Percentiles rank a stretch among this genome's conserved stretches.
Conservation (phyloP, 2,888 invertebrate genomes). For the Sabatieria punctata region DNA sequence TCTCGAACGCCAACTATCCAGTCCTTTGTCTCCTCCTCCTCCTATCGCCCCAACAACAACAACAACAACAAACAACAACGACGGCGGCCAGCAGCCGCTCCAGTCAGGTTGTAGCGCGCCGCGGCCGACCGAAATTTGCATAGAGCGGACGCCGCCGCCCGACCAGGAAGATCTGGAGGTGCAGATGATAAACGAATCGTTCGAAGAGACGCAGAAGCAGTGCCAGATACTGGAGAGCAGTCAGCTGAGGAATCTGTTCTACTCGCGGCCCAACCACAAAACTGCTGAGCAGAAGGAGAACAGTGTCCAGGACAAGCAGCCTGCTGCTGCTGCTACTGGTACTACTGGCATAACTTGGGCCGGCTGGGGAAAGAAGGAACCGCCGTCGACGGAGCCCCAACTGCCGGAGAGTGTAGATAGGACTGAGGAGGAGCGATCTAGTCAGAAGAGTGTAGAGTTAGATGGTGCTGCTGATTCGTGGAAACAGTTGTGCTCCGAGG, state of each 20-base stretch:
- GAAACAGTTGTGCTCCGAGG: slow-evolving; percentile 64
- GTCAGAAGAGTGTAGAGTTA: neutral
- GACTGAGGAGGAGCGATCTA: neutral
- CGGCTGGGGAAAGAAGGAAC: neutral
- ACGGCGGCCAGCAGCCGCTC: neutral
- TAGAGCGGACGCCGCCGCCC: neutral
- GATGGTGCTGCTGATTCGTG: slow-evolving; percentile 43
- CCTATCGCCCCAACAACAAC: no score
- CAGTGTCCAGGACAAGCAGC: neutral
- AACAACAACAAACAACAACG: no score
- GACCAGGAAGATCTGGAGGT: slow-evolving; percentile 12
- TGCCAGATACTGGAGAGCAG: neutral
- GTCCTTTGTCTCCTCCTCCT: neutral
- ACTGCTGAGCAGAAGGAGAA: neutral
- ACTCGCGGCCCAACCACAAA: neutral
- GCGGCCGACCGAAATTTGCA: neutral
- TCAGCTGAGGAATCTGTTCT: slow-evolving; percentile 10
- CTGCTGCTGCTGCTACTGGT: neutral
- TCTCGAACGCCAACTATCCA: neutral
- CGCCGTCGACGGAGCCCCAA: neutral
- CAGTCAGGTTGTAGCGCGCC: neutral
- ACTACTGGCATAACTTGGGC: neutral
- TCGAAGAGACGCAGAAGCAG: slow-evolving; percentile 5
- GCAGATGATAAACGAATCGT: slow-evolving; percentile 17
- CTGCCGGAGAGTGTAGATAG: neutral